Percentiles rank a stretch among this genome's conserved stretches.
These are phyloP conservation scores for Acipenser transmontanus DNA, from an alignment of 2,797 vertebrate genomes.

Conservation along the genomic window DNA sequence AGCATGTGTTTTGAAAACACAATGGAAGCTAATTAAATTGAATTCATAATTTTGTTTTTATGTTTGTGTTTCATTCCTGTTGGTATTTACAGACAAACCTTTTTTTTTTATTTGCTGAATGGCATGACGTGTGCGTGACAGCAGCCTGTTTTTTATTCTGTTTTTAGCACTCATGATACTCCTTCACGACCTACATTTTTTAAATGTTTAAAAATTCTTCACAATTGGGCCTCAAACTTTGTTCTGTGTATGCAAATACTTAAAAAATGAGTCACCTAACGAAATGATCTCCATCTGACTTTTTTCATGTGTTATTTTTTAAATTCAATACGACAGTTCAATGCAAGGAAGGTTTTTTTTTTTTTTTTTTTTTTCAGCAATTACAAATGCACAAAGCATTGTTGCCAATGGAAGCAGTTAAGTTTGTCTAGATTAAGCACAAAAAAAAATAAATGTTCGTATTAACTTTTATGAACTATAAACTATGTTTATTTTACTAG, in stretches of 20 bases:
- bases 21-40: too few relatives aligned
- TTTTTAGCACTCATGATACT: too few relatives aligned
- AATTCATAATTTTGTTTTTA: too few relatives aligned
- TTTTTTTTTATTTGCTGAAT: too few relatives aligned
- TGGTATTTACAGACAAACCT: too few relatives aligned
- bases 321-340: constrained; percentile 5
- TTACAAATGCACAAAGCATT: not conserved
- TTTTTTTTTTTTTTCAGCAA: not conserved
- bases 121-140: too few relatives aligned
- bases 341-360: not conserved
- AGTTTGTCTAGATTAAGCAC: not conserved
- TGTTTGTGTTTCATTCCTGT: too few relatives aligned
- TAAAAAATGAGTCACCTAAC: not conserved
- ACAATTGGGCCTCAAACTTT: too few relatives aligned
- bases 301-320: constrained; percentile 1
- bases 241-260: not conserved
- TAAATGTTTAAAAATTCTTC: too few relatives aligned
- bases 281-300: not conserved
- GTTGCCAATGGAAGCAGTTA: constrained; percentile 4
- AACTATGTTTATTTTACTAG: constrained; percentile 3
- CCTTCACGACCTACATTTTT: too few relatives aligned
- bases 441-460: not conserved
- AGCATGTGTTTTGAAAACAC: too few relatives aligned
- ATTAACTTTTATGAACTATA: constrained; percentile 2
- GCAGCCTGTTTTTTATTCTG: too few relatives aligned